Conservation (phyloP, 2,797 vertebrate genomes). For the Squalus acanthias region DNA sequence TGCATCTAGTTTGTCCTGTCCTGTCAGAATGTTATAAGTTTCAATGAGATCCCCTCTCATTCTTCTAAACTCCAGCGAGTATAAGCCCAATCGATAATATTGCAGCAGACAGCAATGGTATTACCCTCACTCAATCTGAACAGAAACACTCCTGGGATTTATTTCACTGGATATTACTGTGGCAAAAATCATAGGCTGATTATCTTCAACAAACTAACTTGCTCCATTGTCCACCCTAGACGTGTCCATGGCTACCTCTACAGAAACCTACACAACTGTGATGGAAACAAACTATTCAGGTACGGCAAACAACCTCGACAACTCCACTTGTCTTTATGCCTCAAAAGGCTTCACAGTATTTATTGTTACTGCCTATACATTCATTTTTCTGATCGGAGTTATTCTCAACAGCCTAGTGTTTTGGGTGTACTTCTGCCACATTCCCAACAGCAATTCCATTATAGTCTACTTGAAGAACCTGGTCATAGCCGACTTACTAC, state of each 20-base stretch:
- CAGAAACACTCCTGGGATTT: neutral
- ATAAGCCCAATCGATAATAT: neutral
- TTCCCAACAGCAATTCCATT: slow-evolving; percentile 46
- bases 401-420: slow-evolving; percentile 56
- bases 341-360: neutral
- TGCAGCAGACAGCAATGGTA: neutral
- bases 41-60: no score
- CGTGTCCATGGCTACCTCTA: neutral
- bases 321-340: no score
- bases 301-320: no score
- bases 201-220: neutral
- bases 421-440: slow-evolving; percentile 54
- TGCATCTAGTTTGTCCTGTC: no score
- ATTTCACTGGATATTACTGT: neutral
- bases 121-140: neutral
- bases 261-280: neutral
- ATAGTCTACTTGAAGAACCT: slow-evolving; percentile 65
- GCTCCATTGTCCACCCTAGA: neutral
- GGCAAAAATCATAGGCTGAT: neutral
- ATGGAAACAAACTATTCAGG: neutral
- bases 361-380: slow-evolving; percentile 48
- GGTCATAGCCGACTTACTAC: slow-evolving; percentile 56
- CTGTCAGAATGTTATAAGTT: no score
- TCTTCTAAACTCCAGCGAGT: no score
- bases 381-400: slow-evolving; percentile 50